Percentiles rank a stretch among this genome's conserved stretches.
phyloP scores from a whole-genome alignment of 2,888 invertebrate species.

The Synergus itoensis region DNA sequence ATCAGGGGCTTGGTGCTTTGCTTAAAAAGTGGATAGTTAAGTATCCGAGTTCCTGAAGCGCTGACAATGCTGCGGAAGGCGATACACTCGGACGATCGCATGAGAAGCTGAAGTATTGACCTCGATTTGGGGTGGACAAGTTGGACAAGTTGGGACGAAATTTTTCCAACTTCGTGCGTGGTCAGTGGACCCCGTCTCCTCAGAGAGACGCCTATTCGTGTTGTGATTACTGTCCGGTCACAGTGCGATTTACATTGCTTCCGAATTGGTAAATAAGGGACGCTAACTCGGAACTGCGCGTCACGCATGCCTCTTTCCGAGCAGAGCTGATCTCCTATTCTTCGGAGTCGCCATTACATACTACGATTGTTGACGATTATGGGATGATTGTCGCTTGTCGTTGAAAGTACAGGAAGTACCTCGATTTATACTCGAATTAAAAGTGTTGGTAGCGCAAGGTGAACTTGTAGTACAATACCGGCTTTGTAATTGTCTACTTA shows the following conservation, averaged over 20 bases:
- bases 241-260: conserved; percentile 68
- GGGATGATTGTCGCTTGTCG: conserved; percentile 23
- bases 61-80: conserved; percentile 77
- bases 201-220: conserved; percentile 62
- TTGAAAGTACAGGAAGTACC: conserved; percentile 59
- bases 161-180: conserved; percentile 62
- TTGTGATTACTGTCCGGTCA: conserved; percentile 61
- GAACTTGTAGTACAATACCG: not conserved
- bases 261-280: conserved; percentile 69
- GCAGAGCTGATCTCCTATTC: conserved; percentile 47
- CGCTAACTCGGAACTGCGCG: conserved; percentile 61
- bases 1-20: conserved; percentile 36
- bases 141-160: conserved; percentile 49
- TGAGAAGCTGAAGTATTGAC: conserved; percentile 53
- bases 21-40: conserved; percentile 47
- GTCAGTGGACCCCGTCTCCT: conserved; percentile 77
- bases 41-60: conserved; percentile 58
- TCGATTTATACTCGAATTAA: conserved; percentile 29
- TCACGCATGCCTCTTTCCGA: conserved; percentile 61
- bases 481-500: conserved; percentile 14
- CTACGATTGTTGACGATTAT: conserved; percentile 54
- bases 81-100: conserved; percentile 75
- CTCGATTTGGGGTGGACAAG: not conserved
- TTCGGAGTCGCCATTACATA: conserved; percentile 38
- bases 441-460: conserved; percentile 7